Evolutionary conservation across 2,797 vertebrate species (phyloP).

Genomic region (Characodon lateralis): DNA sequence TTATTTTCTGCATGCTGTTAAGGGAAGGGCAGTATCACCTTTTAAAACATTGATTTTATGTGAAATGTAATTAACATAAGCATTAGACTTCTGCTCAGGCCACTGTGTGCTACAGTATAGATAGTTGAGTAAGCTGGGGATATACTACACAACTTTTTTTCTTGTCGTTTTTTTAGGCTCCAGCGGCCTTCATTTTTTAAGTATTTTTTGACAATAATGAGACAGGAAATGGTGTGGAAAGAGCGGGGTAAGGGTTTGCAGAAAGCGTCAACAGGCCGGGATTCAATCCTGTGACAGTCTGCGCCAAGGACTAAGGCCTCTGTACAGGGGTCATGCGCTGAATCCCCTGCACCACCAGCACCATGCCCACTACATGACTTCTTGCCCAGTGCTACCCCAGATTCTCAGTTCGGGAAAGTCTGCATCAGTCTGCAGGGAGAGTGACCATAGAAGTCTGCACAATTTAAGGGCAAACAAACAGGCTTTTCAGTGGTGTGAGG

Average conservation of each 20-base stretch:
- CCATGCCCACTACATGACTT: background rate
- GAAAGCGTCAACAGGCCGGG: too few relatives aligned
- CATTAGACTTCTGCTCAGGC: background rate
- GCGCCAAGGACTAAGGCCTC: too few relatives aligned
- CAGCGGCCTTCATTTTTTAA: too few relatives aligned
- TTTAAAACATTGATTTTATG: background rate
- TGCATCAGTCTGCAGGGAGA: background rate
- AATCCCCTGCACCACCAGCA: too few relatives aligned
- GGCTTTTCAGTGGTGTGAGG: background rate
- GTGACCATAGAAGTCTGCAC: background rate
- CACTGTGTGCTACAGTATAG: background rate
- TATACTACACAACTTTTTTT: background rate
- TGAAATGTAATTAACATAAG: background rate
- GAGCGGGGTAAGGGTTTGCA: too few relatives aligned
- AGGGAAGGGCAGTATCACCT: background rate
- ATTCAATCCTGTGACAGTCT: too few relatives aligned
- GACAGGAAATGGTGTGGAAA: too few relatives aligned
- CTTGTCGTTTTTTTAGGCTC: too few relatives aligned
- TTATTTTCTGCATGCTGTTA: background rate
- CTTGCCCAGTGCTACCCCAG: background rate
- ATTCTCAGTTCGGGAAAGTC: background rate
- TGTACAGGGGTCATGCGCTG: too few relatives aligned
- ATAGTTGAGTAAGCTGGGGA: background rate
- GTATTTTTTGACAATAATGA: too few relatives aligned
- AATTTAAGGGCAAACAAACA: background rate